Evolutionary conservation across 2,888 invertebrate genomes (phyloP).

Genomic region (Trichopria drosophilae): DNA sequence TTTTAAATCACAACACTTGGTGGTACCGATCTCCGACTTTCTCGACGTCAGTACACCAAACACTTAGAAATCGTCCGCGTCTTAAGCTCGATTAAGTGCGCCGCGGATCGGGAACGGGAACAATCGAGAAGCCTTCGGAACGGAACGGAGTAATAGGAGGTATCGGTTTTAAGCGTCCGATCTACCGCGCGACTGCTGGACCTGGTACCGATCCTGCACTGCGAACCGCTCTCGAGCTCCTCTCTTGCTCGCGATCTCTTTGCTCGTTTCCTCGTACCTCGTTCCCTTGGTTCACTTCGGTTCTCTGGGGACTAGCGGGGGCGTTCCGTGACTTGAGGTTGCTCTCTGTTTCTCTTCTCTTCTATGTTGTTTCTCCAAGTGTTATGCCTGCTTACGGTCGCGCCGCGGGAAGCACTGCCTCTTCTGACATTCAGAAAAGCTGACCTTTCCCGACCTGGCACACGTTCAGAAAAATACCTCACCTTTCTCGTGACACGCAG

Average conservation of each 20-base stretch:
- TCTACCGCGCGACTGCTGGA: constrained; percentile 17
- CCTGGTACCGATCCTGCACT: constrained; percentile 35
- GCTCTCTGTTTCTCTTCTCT: constrained; percentile 19
- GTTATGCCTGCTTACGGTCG: constrained; percentile 9
- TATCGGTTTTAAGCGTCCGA: constrained; percentile 8
- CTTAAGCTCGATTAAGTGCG: constrained; percentile 6
- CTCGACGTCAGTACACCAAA: no score
- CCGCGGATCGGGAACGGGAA: constrained; percentile 26
- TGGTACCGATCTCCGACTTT: no score
- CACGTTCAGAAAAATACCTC: no score
- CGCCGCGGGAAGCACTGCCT: no score
- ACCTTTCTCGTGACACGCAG: no score
- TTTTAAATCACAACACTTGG: no score
- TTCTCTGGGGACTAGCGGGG: constrained; percentile 42
- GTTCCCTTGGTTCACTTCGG: constrained; percentile 38
- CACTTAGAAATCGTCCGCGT: constrained; percentile 19
- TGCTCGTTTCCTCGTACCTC: constrained; percentile 40
- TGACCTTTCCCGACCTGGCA: no score
- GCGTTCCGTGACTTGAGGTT: constrained; percentile 41
- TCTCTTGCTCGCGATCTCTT: constrained; percentile 39
- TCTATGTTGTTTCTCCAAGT: constrained; percentile 14
- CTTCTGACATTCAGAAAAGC: no score
- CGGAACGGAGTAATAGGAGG: no score
- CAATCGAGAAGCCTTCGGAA: no score
- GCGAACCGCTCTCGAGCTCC: constrained; percentile 33